Evolutionary conservation across 2,888 invertebrate genomes (phyloP).

Genomic region (Myopa testacea): DNA sequence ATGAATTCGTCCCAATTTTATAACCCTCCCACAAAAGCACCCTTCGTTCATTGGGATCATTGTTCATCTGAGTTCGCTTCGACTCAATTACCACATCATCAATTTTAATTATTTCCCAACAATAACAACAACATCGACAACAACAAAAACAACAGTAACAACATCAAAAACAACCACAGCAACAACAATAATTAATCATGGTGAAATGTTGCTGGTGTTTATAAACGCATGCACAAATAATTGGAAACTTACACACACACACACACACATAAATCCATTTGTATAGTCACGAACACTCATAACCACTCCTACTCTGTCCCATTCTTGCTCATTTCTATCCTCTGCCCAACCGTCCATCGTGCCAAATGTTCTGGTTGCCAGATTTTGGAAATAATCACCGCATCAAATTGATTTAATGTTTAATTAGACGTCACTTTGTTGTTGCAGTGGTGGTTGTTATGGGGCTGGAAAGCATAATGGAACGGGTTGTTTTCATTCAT

Average conservation of each 20-base stretch:
- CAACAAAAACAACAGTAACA: conserved; percentile 1
- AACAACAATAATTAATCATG: conserved; percentile 30
- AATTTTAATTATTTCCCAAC: conserved; percentile 33
- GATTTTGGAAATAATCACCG: conserved; percentile 31
- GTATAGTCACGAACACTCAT: neutral
- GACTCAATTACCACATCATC: conserved; percentile 35
- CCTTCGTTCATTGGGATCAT: neutral
- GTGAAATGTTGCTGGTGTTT: conserved; percentile 3
- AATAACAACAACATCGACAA: neutral
- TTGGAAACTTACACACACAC: neutral
- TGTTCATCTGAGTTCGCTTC: neutral
- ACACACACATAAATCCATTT: neutral
- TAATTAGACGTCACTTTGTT: conserved; percentile 9
- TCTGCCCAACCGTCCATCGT: neutral
- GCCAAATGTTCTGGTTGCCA: conserved; percentile 23
- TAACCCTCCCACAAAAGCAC: neutral
- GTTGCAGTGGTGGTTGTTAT: neutral
- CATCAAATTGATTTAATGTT: conserved; percentile 22
- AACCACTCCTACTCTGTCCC: too few relatives aligned
- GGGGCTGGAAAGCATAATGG: neutral
- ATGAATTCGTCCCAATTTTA: neutral
- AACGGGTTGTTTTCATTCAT: neutral
- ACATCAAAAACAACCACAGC: neutral
- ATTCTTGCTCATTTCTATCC: neutral
- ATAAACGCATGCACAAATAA: neutral